These are phyloP conservation scores for Mellilla xanthometata DNA, from an alignment of 2,888 invertebrate species.

Conservation along the genomic window DNA sequence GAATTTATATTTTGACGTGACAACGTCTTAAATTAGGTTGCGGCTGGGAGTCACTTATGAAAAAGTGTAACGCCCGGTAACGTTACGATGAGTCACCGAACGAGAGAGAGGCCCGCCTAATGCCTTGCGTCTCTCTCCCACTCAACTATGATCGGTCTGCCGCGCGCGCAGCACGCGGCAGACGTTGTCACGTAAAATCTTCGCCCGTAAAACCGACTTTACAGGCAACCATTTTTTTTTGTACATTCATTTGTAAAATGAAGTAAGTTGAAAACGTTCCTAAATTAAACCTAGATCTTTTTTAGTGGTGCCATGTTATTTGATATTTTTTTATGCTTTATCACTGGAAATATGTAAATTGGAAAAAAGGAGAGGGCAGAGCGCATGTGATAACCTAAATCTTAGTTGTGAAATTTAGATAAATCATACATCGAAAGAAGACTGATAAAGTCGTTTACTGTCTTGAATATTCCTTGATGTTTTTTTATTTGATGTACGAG, in stretches of 20 bases:
- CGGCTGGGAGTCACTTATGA: too few species aligned
- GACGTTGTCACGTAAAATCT: too few species aligned
- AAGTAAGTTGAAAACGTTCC: slow-evolving; percentile 59
- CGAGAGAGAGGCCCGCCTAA: too few species aligned
- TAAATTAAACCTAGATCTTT: slow-evolving; percentile 53
- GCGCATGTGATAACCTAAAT: slow-evolving; percentile 3
- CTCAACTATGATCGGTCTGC: too few species aligned
- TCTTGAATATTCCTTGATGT: slow-evolving; percentile 1
- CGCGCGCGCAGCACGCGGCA: too few species aligned
- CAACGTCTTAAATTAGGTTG: too few species aligned
- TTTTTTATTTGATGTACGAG: too few species aligned
- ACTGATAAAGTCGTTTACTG: slow-evolving; percentile 58
- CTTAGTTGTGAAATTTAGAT: slow-evolving; percentile 27
- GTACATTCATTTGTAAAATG: slow-evolving; percentile 57
- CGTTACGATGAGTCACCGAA: too few species aligned
- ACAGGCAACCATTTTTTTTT: slow-evolving; percentile 52
- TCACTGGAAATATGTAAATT: not conserved
- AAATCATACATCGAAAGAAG: slow-evolving; percentile 68
- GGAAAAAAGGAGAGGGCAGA: not conserved
- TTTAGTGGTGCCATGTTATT: slow-evolving; percentile 65
- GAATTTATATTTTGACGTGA: too few species aligned
- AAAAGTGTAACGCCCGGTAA: too few species aligned
- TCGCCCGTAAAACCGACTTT: slow-evolving; percentile 31
- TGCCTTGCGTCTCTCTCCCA: too few species aligned
- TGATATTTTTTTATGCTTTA: slow-evolving; percentile 13